Conservation (phyloP, 2,797 vertebrate species). For the Silurus lanzhouensis region DNA sequence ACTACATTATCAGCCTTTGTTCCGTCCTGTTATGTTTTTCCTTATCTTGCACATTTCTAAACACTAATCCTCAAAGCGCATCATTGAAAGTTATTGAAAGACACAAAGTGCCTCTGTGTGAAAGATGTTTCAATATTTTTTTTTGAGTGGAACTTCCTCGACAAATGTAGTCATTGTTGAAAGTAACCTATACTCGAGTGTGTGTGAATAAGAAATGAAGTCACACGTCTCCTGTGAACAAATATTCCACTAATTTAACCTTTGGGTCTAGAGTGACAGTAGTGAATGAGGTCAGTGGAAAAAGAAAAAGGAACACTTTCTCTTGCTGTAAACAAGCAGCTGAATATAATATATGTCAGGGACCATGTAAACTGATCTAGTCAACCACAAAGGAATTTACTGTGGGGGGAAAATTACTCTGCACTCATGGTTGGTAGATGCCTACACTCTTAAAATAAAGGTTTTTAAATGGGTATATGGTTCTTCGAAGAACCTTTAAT, state of each 20-base stretch:
- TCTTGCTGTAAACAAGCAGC: slow-evolving; percentile 10
- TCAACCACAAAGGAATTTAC: neutral
- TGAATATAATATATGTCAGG: neutral
- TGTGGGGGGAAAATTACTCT: neutral
- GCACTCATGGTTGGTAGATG: neutral
- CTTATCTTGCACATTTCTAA: neutral
- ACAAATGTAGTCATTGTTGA: neutral
- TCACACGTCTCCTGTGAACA: slow-evolving; percentile 53
- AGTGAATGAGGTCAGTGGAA: slow-evolving; percentile 54
- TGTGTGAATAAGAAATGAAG: slow-evolving; percentile 55
- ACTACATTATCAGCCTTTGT: slow-evolving; percentile 16
- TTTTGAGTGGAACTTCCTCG: neutral
- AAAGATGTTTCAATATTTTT: neutral
- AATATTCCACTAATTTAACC: slow-evolving; percentile 53
- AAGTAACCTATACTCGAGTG: slow-evolving; percentile 49
- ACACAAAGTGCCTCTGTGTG: neutral
- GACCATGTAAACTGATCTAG: neutral
- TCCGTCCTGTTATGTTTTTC: neutral
- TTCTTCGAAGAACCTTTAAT: too few species aligned
- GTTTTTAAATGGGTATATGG: too few species aligned
- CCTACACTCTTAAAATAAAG: too few species aligned
- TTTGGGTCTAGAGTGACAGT: slow-evolving; percentile 51
- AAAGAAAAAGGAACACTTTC: slow-evolving; percentile 50
- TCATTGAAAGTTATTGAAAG: neutral
- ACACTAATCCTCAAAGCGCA: neutral